A percentile compares a stretch with the other conserved stretches of the same genome.
These are phyloP conservation scores for Amiota mariae DNA, from an alignment of 2,888 invertebrate genomes.

Conservation along the genomic window DNA sequence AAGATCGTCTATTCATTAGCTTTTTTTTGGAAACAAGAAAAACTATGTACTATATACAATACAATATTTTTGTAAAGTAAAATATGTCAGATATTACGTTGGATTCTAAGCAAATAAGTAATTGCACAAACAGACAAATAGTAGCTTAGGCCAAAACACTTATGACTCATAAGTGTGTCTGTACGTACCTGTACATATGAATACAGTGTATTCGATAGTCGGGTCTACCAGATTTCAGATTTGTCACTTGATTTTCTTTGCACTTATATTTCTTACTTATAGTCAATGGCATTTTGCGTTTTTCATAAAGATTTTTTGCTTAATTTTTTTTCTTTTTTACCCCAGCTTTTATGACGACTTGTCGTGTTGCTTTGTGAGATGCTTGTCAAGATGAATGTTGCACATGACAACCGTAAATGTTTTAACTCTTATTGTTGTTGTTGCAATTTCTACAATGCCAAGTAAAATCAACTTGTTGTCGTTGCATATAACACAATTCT, in stretches of 20 bases:
- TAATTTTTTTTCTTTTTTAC: constrained; percentile 1
- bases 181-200: background rate
- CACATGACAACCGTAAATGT: constrained; percentile 28
- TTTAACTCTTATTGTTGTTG: background rate
- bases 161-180: background rate
- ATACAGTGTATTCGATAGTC: background rate
- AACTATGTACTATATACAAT: no score
- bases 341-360: constrained; percentile 31
- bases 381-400: constrained; percentile 28
- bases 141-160: background rate
- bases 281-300: background rate
- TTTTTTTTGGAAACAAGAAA: no score
- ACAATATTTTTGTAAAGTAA: no score
- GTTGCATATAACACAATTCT: background rate
- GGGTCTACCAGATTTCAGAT: background rate
- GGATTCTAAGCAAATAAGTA: no score
- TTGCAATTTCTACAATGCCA: background rate
- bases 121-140: no score
- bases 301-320: background rate
- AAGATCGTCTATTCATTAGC: no score
- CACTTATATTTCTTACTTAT: background rate
- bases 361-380: constrained; percentile 27
- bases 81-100: no score
- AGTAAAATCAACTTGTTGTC: background rate
- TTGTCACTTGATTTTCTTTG: background rate